Percentiles rank a stretch among this genome's conserved stretches.
Evolutionary conservation across 2,797 vertebrate genomes (phyloP).

Genomic region (Cygnus olor): DNA sequence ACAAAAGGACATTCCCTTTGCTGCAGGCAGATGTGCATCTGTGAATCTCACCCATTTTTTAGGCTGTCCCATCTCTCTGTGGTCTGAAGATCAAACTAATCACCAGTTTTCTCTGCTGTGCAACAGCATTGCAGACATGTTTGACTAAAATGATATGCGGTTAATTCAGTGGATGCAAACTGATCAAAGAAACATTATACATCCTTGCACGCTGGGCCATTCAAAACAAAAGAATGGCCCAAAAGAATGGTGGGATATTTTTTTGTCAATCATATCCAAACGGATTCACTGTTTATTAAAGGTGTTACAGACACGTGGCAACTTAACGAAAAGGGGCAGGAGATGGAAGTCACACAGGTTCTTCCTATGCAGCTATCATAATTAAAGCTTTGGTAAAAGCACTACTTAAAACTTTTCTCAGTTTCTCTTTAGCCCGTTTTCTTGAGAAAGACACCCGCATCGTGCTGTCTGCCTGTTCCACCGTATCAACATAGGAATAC

Average conservation of each 20-base stretch:
- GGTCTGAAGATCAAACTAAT: not conserved
- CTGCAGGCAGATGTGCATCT: accelerated
- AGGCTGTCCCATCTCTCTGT: not conserved
- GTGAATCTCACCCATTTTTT: not conserved
- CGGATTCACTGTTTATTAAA: not conserved
- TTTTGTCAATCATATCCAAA: not conserved
- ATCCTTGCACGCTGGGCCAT: not conserved
- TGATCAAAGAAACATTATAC: not conserved
- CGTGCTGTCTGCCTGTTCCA: conserved; percentile 19
- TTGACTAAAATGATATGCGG: not conserved
- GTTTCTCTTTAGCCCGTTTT: conserved; percentile 23
- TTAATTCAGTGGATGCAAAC: not conserved
- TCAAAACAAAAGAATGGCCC: not conserved
- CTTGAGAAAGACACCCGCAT: not conserved
- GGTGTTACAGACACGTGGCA: not conserved
- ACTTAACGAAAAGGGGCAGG: not conserved
- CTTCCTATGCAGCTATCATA: not conserved
- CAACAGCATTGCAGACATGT: accelerated
- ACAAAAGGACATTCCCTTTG: accelerated
- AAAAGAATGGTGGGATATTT: too few species aligned
- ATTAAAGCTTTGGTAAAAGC: not conserved
- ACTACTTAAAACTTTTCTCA: not conserved
- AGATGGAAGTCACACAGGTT: not conserved
- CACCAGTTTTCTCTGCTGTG: not conserved
- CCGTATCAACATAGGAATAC: accelerated